phyloP scores from a whole-genome alignment of 2,888 invertebrate species.

The Plebejus melissa region DNA sequence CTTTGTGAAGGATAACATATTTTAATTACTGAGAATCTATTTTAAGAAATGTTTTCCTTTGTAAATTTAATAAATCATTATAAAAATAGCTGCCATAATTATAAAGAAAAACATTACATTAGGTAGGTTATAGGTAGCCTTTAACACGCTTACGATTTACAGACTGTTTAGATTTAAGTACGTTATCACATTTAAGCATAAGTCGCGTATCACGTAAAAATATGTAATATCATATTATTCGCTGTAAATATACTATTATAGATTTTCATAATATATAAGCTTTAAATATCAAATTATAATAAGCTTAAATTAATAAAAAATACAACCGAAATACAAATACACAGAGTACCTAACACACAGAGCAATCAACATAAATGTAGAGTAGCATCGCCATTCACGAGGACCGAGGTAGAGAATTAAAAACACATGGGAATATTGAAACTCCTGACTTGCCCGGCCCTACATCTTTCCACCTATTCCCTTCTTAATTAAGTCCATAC shows the following conservation, averaged over 20 bases:
- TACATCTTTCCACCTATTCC: constrained; percentile 70
- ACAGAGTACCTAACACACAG: not conserved
- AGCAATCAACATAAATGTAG: constrained; percentile 7
- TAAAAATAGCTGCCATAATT: too few species aligned
- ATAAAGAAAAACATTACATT: not conserved
- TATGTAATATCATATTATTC: too few species aligned
- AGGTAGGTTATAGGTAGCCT: too few species aligned
- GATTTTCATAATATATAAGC: too few species aligned
- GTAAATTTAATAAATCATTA: not conserved
- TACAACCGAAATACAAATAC: not conserved
- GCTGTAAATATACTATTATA: too few species aligned
- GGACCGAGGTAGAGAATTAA: constrained; percentile 4
- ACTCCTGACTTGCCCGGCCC: constrained; percentile 36
- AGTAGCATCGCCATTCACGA: constrained; percentile 10
- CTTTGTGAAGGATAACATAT: constrained; percentile 1
- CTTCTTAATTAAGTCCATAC: constrained; percentile 78
- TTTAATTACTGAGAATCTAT: not conserved
- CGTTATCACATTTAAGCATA: too few species aligned
- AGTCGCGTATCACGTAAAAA: too few species aligned
- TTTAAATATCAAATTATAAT: too few species aligned
- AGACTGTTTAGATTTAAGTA: too few species aligned
- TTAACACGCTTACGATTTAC: too few species aligned
- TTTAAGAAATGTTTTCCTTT: not conserved
- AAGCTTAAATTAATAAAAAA: too few species aligned
- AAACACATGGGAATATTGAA: constrained; percentile 26